Percentiles rank a stretch among this genome's conserved stretches.
Evolutionary conservation across 2,797 vertebrate species (phyloP).

Genomic region (Synaphobranchus kaupii): DNA sequence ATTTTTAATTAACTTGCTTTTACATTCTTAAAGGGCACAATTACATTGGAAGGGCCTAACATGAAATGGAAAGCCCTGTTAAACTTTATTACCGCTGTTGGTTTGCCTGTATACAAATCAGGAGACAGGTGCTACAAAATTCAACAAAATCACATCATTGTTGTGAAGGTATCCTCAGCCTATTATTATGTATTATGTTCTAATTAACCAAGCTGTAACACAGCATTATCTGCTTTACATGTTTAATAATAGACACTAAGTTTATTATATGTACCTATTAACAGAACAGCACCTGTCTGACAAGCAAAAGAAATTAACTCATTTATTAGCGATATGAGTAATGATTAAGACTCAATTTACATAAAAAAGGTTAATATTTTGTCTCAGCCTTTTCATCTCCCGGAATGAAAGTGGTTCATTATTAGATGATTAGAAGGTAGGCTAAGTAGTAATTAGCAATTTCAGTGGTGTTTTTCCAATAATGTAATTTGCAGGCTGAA

Average conservation of each 20-base stretch:
- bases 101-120: not conserved
- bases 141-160: not conserved
- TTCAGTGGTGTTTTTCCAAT: not conserved
- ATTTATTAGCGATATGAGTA: not conserved
- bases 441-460: constrained; percentile 9
- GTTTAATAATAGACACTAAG: not conserved
- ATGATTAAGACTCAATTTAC: not conserved
- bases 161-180: not conserved
- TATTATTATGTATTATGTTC: not conserved
- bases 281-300: not conserved
- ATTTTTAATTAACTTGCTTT: constrained; percentile 40
- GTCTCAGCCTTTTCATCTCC: not conserved
- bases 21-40: not conserved
- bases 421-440: not conserved
- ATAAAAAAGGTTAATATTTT: not conserved
- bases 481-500: not conserved
- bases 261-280: not conserved
- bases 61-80: not conserved
- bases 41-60: not conserved
- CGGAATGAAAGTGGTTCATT: not conserved
- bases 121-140: not conserved
- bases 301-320: not conserved
- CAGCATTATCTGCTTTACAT: not conserved
- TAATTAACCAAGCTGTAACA: not conserved
- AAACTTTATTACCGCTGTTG: not conserved